Evolutionary conservation across 2,888 invertebrate species (phyloP).

Genomic region (Nomada fabriciana): DNA sequence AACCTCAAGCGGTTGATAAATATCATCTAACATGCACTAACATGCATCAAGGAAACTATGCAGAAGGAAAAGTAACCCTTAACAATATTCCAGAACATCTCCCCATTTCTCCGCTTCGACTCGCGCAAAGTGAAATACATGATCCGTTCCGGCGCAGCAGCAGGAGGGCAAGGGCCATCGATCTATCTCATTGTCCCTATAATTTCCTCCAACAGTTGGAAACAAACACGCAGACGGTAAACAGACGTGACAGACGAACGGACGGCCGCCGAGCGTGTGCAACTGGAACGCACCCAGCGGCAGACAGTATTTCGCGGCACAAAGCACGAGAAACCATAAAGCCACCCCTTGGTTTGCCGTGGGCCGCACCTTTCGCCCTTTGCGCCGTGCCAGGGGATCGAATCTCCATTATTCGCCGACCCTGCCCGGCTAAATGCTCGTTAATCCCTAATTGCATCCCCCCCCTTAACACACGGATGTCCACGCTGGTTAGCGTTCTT

Average conservation of each 20-base stretch:
- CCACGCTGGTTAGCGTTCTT: constrained; percentile 16
- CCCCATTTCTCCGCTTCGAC: too few species aligned
- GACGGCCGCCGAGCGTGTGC: background rate
- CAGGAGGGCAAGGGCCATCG: constrained; percentile 1
- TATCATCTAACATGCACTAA: too few species aligned
- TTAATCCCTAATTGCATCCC: constrained; percentile 62
- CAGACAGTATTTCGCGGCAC: constrained; percentile 52
- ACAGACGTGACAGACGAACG: constrained; percentile 43
- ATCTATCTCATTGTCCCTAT: constrained; percentile 39
- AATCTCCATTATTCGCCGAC: constrained; percentile 66
- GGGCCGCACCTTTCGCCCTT: constrained; percentile 44
- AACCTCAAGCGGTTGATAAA: too few species aligned
- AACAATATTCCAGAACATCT: too few species aligned
- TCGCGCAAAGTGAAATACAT: too few species aligned
- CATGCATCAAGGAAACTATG: too few species aligned
- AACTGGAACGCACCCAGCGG: constrained; percentile 47
- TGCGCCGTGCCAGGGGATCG: constrained; percentile 23
- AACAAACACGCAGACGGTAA: constrained; percentile 57
- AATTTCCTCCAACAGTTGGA: constrained; percentile 48
- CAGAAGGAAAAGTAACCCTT: too few species aligned
- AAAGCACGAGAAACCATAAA: constrained; percentile 67
- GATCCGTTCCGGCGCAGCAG: background rate
- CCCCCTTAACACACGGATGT: background rate
- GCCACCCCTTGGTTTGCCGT: constrained; percentile 50
- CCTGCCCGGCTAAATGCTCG: constrained; percentile 62